Conservation (phyloP, 2,888 invertebrate genomes). For the Eupeodes luniger region DNA sequence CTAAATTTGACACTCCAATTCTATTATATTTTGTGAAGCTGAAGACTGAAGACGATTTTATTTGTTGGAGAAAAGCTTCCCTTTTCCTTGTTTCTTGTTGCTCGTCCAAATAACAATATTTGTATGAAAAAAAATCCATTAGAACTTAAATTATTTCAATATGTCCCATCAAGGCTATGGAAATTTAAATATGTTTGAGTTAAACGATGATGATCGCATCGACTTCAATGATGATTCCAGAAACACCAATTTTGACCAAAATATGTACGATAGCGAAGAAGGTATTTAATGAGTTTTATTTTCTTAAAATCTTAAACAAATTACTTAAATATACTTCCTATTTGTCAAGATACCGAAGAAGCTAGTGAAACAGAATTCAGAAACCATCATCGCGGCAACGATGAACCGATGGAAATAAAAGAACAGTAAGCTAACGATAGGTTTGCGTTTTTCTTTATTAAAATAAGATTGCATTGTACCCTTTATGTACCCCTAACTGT, state of each 20-base stretch:
- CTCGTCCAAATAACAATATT: too few species aligned
- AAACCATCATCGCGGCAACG: conserved; percentile 84
- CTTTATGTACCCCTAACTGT: too few species aligned
- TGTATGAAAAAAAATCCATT: background rate
- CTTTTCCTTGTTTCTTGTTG: too few species aligned
- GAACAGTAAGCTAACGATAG: conserved; percentile 81
- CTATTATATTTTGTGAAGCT: background rate
- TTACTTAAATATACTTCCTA: conserved; percentile 66
- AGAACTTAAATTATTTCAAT: background rate
- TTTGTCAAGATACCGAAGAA: conserved; percentile 93
- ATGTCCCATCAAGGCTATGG: conserved; percentile 75
- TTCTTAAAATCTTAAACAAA: background rate
- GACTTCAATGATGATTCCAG: conserved; percentile 80
- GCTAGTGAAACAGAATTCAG: conserved; percentile 97
- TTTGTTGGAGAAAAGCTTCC: background rate
- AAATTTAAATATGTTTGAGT: conserved; percentile 76
- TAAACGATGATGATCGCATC: conserved; percentile 77
- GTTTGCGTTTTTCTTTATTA: too few species aligned
- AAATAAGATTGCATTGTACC: too few species aligned
- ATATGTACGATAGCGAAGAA: conserved; percentile 85
- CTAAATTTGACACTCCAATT: background rate
- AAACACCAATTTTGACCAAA: conserved; percentile 79
- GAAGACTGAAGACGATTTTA: background rate
- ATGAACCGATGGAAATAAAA: conserved; percentile 82
- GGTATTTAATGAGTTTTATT: conserved; percentile 81